Evolutionary conservation across 2,888 invertebrate species (phyloP).

Genomic region (Clivina fossor): DNA sequence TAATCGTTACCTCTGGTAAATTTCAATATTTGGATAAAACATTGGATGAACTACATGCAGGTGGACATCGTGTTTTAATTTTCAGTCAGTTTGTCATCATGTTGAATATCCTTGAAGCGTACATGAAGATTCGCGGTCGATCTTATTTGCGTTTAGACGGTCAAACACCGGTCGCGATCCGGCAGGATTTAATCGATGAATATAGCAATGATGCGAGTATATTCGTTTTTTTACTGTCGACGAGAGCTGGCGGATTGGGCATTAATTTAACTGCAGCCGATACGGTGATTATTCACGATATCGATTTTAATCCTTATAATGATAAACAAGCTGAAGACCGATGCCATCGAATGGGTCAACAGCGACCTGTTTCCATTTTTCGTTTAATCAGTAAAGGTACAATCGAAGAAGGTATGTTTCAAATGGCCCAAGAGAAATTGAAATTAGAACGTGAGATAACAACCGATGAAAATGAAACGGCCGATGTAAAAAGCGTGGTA

Average conservation of each 20-base stretch:
- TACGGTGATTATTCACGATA: slow-evolving; percentile 94
- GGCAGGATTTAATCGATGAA: slow-evolving; percentile 88
- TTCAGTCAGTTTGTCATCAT: slow-evolving; percentile 98
- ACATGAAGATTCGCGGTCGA: slow-evolving; percentile 71
- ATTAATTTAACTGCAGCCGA: slow-evolving; percentile 94
- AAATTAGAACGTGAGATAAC: slow-evolving; percentile 87
- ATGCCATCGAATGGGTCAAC: slow-evolving; percentile 76
- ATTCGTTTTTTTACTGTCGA: slow-evolving; percentile 89
- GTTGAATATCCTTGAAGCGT: slow-evolving; percentile 89
- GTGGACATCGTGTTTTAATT: slow-evolving; percentile 81
- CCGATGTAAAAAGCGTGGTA: slow-evolving; percentile 77
- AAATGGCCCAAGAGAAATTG: slow-evolving; percentile 88
- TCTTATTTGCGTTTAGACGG: slow-evolving; percentile 87
- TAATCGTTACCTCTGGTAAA: slow-evolving; percentile 85
- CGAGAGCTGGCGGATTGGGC: slow-evolving; percentile 93
- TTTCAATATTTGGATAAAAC: slow-evolving; percentile 76
- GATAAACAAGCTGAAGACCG: slow-evolving; percentile 97
- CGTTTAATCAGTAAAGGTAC: slow-evolving; percentile 82
- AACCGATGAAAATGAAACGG: slow-evolving; percentile 64
- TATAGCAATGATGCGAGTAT: slow-evolving; percentile 78
- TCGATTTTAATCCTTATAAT: slow-evolving; percentile 98
- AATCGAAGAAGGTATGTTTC: slow-evolving; percentile 91
- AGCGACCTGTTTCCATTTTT: slow-evolving; percentile 82
- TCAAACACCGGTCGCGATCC: slow-evolving; percentile 79
- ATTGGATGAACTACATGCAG: slow-evolving; percentile 70